These are phyloP conservation scores for Takifugu ocellatus DNA, from an alignment of 2,797 vertebrate genomes.

Conservation along the genomic window DNA sequence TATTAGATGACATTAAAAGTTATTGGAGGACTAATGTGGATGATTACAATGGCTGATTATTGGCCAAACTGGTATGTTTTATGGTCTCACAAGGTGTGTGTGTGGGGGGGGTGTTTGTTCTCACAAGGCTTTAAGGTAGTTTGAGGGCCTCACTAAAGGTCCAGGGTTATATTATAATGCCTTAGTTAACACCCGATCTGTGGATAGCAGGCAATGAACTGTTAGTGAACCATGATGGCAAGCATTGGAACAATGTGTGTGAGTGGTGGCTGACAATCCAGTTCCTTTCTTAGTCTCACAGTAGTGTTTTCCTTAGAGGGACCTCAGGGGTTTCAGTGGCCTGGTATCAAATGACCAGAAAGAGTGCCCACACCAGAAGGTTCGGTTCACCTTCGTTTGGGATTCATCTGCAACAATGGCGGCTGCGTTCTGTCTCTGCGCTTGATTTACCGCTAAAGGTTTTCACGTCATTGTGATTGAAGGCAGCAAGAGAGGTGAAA, in stretches of 20 bases:
- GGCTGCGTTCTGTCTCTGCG: constrained; percentile 11
- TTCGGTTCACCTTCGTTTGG: constrained; percentile 16
- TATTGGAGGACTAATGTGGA: constrained; percentile 70
- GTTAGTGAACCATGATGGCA: constrained; percentile 60
- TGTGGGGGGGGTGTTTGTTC: constrained; percentile 21
- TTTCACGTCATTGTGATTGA: constrained; percentile 20
- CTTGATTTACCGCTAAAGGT: neutral
- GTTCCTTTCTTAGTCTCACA: constrained; percentile 34
- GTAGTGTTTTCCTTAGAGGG: constrained; percentile 43
- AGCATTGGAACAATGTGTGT: constrained; percentile 51
- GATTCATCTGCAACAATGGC: constrained; percentile 13
- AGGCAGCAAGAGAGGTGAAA: constrained; percentile 17
- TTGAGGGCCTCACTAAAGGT: constrained; percentile 47
- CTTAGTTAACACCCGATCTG: constrained; percentile 73
- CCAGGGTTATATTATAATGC: constrained; percentile 63
- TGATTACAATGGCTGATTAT: constrained; percentile 71
- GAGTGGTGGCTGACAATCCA: constrained; percentile 27
- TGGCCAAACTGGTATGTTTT: constrained; percentile 62
- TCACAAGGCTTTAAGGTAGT: constrained; percentile 25
- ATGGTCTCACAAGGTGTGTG: constrained; percentile 46
- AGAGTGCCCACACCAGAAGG: constrained; percentile 21
- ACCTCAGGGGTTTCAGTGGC: constrained; percentile 36
- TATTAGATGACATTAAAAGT: constrained; percentile 75
- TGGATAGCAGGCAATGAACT: constrained; percentile 69
- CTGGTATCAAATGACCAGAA: constrained; percentile 42